Base-by-base conservation (phyloP, 2,888 invertebrate species). In the Pollenia amentaria region DNA sequence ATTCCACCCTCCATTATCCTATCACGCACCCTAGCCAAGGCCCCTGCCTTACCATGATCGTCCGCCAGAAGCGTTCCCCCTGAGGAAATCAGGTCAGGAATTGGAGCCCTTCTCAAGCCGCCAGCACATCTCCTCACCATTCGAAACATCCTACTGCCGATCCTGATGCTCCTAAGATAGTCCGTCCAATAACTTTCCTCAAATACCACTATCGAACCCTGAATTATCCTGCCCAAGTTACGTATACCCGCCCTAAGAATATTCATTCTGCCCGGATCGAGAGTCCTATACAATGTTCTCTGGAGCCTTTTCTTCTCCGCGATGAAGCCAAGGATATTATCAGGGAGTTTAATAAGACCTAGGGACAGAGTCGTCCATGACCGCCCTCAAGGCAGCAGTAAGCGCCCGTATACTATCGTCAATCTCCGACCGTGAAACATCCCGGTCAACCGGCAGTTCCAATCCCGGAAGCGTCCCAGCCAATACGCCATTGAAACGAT, bases 181-280 rank as follows among this genome's bases (percentile, higher is more conserved):
- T 51, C 29, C 9, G 21, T n/a, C 67, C 67, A 67, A 7, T 48
- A 29, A 29, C 29, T 29, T 3, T 29, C 29, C 29, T 69, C 67
- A 38, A 29, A 69, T 16, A 14, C n/a, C 0, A 38, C 29, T 14
- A 69, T 69, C 4, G 48, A 51, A 9, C 29, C 67, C 48, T 69
- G 48, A 51, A 69, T 69, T 14, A 69, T 69, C 7, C 14, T 51
- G 14, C n/a, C 48, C n/a, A 69, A 16, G 18, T 70, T 70, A 3
- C 21, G 53, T 16, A 70, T 55, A 12, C 55, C 70, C 0, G 70
- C 55, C 16, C 9, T 70, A 1, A 70, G 42, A 42, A 44, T 18
- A 2, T 10, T 0, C 42, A 16, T 16, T 6, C 70, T 40, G 0
- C 3, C 16, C 3, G 42, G 55, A 12, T 70, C 55, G 2, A 4